Conservation (phyloP, 1,140 invertebrate species). For the Sinella curviseta region DNA sequence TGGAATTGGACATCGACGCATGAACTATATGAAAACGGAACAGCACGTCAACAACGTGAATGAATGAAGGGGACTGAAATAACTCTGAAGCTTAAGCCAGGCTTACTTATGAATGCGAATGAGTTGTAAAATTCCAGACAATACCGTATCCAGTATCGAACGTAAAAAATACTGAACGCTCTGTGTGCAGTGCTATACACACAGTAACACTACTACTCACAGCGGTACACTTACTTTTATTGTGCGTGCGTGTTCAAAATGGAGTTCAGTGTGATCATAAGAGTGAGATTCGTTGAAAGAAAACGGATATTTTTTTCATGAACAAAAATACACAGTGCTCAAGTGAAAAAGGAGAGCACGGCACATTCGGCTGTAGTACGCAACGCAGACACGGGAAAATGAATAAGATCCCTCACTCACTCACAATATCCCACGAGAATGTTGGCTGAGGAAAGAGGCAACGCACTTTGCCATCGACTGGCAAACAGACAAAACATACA, state of each 20-base stretch:
- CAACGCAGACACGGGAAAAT: not conserved
- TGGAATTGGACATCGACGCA: too few species aligned
- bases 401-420: too few species aligned
- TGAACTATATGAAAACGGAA: too few species aligned
- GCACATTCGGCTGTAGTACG: too few species aligned
- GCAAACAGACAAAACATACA: not conserved
- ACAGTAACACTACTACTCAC: not conserved
- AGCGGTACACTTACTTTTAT: not conserved
- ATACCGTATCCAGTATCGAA: too few species aligned
- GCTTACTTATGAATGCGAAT: too few species aligned
- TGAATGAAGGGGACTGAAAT: too few species aligned
- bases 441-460: not conserved
- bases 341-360: not conserved
- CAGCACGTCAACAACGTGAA: too few species aligned
- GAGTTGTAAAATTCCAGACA: too few species aligned
- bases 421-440: not conserved
- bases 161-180: too few species aligned
- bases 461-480: not conserved
- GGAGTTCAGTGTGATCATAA: not conserved
- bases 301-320: constrained; percentile 25
- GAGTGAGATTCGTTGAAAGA: not conserved
- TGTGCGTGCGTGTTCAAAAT: not conserved
- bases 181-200: too few species aligned
- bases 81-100: too few species aligned
- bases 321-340: not conserved